These are phyloP conservation scores for Dryadula phaetusa DNA, from an alignment of 2,888 invertebrate species.

Conservation along the genomic window DNA sequence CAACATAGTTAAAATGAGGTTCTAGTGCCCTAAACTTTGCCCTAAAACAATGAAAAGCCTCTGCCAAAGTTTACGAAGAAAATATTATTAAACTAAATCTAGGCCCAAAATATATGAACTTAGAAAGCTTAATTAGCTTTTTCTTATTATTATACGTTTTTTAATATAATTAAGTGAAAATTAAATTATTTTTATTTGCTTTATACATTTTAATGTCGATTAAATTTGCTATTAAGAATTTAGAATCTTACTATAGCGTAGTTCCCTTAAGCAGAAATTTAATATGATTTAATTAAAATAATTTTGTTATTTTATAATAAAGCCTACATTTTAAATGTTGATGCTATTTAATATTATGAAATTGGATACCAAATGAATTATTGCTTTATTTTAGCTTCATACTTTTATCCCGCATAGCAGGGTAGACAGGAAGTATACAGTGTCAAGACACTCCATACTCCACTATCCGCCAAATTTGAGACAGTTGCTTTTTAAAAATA, in stretches of 20 bases:
- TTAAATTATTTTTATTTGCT: not conserved
- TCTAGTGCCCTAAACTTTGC: not conserved
- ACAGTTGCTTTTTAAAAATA: too few species aligned
- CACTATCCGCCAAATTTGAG: too few species aligned
- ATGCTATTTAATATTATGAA: too few species aligned
- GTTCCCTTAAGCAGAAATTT: not conserved
- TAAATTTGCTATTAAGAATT: not conserved
- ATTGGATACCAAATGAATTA: too few species aligned
- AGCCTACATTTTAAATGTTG: too few species aligned
- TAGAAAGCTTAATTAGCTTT: not conserved
- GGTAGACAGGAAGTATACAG: too few species aligned
- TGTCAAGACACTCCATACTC: too few species aligned
- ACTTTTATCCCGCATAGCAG: too few species aligned
- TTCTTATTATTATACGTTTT: not conserved
- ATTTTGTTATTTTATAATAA: too few species aligned
- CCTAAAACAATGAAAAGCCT: not conserved
- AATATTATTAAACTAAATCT: slow-evolving; percentile 10
- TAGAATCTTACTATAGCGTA: not conserved
- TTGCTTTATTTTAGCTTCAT: too few species aligned
- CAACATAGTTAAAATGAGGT: not conserved
- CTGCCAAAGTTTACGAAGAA: not conserved
- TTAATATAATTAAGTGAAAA: not conserved
- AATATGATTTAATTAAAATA: not conserved
- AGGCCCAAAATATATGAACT: not conserved
- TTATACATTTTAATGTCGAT: not conserved